phyloP scores from a whole-genome alignment of 2,888 invertebrate genomes.

The Ctenicera cuprea region DNA sequence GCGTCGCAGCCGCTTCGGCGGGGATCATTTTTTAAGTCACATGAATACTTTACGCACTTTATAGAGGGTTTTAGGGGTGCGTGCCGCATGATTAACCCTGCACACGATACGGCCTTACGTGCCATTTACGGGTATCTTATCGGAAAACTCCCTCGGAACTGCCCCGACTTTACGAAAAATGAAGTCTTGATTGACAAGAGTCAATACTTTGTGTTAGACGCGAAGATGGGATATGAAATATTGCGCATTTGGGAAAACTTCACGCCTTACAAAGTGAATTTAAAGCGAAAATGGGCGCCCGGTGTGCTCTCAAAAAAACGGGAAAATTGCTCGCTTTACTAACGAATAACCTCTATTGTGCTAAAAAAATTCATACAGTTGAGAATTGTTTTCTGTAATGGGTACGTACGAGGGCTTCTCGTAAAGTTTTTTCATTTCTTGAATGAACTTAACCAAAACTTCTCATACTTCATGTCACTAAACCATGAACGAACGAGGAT shows the following conservation, averaged over 20 bases:
- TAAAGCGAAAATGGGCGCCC: constrained; percentile 42
- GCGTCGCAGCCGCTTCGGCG: constrained; percentile 11
- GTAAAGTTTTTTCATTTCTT: not conserved
- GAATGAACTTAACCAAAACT: no score
- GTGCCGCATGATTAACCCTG: constrained; percentile 43
- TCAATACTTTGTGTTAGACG: constrained; percentile 35
- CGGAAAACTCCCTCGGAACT: constrained; percentile 21
- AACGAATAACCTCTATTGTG: constrained; percentile 1
- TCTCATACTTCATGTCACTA: no score
- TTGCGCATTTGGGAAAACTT: constrained; percentile 37
- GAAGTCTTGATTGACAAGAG: constrained; percentile 43
- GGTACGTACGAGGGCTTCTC: not conserved
- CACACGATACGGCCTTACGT: constrained; percentile 38
- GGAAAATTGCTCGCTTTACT: constrained; percentile 39
- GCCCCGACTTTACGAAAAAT: constrained; percentile 35
- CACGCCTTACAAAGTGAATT: constrained; percentile 40
- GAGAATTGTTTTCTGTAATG: constrained; percentile 1
- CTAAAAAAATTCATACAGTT: constrained; percentile 3
- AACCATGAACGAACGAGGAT: no score
- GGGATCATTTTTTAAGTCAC: constrained; percentile 32
- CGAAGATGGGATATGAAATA: constrained; percentile 39
- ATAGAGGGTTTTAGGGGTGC: constrained; percentile 29
- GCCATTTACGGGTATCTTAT: constrained; percentile 38
- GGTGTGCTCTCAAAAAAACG: constrained; percentile 33
- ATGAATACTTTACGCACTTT: constrained; percentile 34